These are phyloP conservation scores for Caenorhabditis sp. DNA, from an alignment of 2,888 invertebrate genomes.

Conservation along the genomic window DNA sequence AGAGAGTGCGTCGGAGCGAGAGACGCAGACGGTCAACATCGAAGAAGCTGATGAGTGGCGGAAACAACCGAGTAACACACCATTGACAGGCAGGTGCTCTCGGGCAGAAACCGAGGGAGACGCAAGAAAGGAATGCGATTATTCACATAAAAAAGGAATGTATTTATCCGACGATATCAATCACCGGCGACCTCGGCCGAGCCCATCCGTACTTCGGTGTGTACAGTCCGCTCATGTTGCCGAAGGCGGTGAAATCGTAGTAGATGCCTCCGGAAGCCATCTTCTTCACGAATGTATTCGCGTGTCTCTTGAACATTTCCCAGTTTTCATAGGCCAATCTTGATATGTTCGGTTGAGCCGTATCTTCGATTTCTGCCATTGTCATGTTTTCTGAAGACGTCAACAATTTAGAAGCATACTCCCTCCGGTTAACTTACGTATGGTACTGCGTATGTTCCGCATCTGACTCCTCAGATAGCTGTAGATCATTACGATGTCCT, in stretches of 20 bases:
- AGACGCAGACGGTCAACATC: conserved; percentile 22
- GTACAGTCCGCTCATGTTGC: too few species aligned
- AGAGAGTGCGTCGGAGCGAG: neutral
- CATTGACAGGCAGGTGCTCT: too few species aligned
- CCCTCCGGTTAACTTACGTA: too few species aligned
- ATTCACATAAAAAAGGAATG: neutral
- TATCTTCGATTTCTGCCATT: neutral
- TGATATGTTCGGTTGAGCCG: conserved; percentile 21
- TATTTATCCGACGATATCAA: conserved; percentile 3
- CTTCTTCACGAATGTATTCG: neutral
- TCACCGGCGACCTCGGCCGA: neutral
- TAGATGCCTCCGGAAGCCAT: too few species aligned
- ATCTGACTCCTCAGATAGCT: neutral
- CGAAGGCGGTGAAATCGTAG: too few species aligned
- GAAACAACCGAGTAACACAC: conserved; percentile 20
- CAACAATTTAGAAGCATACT: too few species aligned
- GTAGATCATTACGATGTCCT: conserved; percentile 2
- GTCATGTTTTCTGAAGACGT: neutral
- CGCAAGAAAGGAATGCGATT: too few species aligned
- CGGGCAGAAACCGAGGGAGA: too few species aligned
- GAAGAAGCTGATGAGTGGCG: conserved; percentile 15
- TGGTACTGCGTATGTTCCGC: too few species aligned
- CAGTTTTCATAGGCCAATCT: conserved; percentile 6
- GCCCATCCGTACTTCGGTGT: neutral
- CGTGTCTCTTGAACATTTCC: conserved; percentile 93